Evolutionary conservation across 2,888 invertebrate genomes (phyloP).

Genomic region (Dugesia japonica): DNA sequence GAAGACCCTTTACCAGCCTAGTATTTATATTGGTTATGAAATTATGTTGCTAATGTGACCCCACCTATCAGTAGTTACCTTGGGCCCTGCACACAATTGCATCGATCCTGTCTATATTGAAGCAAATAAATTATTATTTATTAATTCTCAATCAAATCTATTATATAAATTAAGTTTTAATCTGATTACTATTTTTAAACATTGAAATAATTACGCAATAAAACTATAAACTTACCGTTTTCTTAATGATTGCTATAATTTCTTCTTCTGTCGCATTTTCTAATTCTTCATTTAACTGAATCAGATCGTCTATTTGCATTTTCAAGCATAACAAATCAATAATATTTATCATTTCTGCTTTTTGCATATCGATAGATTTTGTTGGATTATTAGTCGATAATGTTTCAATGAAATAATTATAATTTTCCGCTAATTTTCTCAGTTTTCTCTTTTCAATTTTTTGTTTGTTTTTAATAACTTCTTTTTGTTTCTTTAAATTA

Average conservation of each 20-base stretch:
- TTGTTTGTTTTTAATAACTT: slow-evolving; percentile 61
- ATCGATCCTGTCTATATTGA: too few species aligned
- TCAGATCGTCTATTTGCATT: slow-evolving; percentile 45
- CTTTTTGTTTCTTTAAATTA: slow-evolving; percentile 57
- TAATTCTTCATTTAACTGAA: background rate
- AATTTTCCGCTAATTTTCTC: slow-evolving; percentile 45
- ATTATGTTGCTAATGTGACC: too few species aligned
- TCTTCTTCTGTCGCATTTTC: background rate
- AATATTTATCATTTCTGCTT: slow-evolving; percentile 49
- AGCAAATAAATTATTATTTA: too few species aligned
- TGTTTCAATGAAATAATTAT: slow-evolving; percentile 70
- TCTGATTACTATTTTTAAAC: too few species aligned
- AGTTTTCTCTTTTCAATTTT: slow-evolving; percentile 66
- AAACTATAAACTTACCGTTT: background rate
- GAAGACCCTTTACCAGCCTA: too few species aligned
- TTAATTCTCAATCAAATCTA: too few species aligned
- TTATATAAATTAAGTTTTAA: too few species aligned
- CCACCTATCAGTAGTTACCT: too few species aligned
- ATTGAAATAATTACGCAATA: too few species aligned
- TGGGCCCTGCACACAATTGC: too few species aligned
- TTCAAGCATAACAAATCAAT: slow-evolving; percentile 55
- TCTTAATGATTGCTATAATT: slow-evolving; percentile 26
- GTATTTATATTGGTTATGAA: too few species aligned
- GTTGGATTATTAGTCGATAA: slow-evolving; percentile 37
- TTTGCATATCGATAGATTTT: too few species aligned